Evolutionary conservation across 2,797 vertebrate genomes (phyloP).

Genomic region (Gymnocypris eckloni): DNA sequence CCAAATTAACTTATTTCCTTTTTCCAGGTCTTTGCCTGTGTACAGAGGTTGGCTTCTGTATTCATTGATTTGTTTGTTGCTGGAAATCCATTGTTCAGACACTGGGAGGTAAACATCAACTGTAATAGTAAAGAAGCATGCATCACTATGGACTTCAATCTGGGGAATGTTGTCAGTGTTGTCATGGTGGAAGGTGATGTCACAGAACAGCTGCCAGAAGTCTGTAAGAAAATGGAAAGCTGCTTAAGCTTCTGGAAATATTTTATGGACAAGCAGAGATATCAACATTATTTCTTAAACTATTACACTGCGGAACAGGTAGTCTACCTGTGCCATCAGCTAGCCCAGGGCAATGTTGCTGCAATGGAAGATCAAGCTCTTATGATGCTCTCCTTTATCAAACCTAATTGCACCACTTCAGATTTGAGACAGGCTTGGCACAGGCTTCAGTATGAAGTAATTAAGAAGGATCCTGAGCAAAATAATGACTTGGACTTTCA

Average conservation of each 20-base stretch:
- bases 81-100: constrained; percentile 90
- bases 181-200: constrained; percentile 78
- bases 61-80: constrained; percentile 89
- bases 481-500: constrained; percentile 78
- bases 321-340: constrained; percentile 85
- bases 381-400: constrained; percentile 92
- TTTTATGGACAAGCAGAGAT: constrained; percentile 84
- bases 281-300: constrained; percentile 87
- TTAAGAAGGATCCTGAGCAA: constrained; percentile 67
- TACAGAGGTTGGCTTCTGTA: constrained; percentile 86
- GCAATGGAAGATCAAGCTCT: constrained; percentile 78
- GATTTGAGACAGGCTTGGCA: constrained; percentile 77
- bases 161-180: constrained; percentile 61
- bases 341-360: constrained; percentile 69
- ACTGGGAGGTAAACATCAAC: constrained; percentile 82
- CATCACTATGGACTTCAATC: constrained; percentile 82
- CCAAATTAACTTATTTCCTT: background rate
- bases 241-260: constrained; percentile 84
- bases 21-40: constrained; percentile 85
- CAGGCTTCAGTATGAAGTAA: constrained; percentile 75
- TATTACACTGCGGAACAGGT: constrained; percentile 94
- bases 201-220: constrained; percentile 77
- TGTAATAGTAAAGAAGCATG: constrained; percentile 70
- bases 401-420: constrained; percentile 71
- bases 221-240: constrained; percentile 89